Evolutionary conservation across 2,113 vertebrate species (phyloP).

Genomic region (Tricholaema leucomelas): DNA sequence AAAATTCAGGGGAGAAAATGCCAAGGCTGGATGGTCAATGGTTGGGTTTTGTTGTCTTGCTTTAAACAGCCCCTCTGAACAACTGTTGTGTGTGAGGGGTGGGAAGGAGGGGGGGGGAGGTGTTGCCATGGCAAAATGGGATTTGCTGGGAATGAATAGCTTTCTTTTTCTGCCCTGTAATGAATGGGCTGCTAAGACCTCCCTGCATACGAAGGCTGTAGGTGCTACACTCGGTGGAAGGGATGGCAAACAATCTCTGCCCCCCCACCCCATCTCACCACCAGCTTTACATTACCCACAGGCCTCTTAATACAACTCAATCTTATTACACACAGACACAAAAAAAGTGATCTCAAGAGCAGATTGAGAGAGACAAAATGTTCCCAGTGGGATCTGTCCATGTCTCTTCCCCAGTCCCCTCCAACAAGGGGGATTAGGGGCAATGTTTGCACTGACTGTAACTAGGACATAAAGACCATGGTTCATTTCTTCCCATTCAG

Average conservation of each 20-base stretch:
- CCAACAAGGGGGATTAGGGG: slow-evolving; percentile 50
- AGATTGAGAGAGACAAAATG: slow-evolving; percentile 58
- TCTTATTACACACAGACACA: slow-evolving; percentile 1
- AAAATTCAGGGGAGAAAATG: not conserved
- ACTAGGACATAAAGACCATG: slow-evolving; percentile 63
- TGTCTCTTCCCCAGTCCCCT: slow-evolving; percentile 19
- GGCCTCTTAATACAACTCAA: slow-evolving; percentile 37
- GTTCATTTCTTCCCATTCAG: slow-evolving; percentile 67
- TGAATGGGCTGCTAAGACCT: slow-evolving; percentile 64
- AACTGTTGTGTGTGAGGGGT: not conserved
- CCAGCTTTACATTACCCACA: not conserved
- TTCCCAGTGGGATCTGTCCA: slow-evolving; percentile 31
- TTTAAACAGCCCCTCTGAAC: slow-evolving; percentile 35
- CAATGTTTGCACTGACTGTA: slow-evolving; percentile 63
- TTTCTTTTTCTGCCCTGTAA: slow-evolving; percentile 45
- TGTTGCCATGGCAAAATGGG: slow-evolving; percentile 70
- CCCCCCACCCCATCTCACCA: not conserved
- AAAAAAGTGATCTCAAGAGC: slow-evolving; percentile 36
- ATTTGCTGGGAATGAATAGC: slow-evolving; percentile 69
- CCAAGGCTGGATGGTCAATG: not conserved
- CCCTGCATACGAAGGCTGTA: slow-evolving; percentile 27
- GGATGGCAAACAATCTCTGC: not conserved
- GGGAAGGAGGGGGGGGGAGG: not conserved
- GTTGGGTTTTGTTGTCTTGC: slow-evolving; percentile 24
- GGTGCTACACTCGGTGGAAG: not conserved